phyloP scores from a whole-genome alignment of 2,797 vertebrate genomes.

The Bradypus variegatus region DNA sequence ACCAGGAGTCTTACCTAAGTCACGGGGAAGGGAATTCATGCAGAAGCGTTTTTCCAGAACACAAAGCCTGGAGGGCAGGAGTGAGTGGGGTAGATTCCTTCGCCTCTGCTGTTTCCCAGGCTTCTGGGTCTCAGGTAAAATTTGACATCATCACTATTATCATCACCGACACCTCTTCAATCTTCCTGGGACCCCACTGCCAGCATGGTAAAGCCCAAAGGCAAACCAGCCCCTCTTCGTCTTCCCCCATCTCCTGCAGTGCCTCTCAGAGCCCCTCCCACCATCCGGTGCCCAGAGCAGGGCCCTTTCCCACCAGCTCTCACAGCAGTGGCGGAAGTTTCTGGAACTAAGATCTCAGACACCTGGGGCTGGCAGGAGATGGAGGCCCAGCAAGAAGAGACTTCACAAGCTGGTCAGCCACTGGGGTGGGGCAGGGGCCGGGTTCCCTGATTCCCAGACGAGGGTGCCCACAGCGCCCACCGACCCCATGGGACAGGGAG shows the following conservation, averaged over 20 bases:
- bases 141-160: background rate
- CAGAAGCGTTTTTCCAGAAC: too few relatives aligned
- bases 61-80: too few relatives aligned
- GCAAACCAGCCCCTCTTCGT: background rate
- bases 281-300: background rate
- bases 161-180: background rate
- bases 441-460: background rate
- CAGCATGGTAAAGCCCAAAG: background rate
- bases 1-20: too few relatives aligned
- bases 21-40: too few relatives aligned
- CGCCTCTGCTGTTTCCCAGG: too few relatives aligned
- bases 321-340: background rate
- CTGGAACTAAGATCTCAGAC: background rate
- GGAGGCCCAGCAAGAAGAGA: background rate
- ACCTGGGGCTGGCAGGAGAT: background rate
- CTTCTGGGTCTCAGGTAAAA: too few relatives aligned
- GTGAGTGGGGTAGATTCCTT: too few relatives aligned
- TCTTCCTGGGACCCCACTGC: background rate
- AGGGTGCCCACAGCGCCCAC: background rate
- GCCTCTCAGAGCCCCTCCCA: too few relatives aligned
- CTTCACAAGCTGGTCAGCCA: too few relatives aligned
- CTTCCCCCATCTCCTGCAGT: background rate
- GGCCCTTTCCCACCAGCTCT: background rate
- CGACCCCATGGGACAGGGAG: too few relatives aligned
- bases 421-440: background rate